Evolutionary conservation across 1,140 invertebrate species (phyloP), one percentile per base, ranked within the genome.

Genomic region (Kradibia gibbosae): DNA sequence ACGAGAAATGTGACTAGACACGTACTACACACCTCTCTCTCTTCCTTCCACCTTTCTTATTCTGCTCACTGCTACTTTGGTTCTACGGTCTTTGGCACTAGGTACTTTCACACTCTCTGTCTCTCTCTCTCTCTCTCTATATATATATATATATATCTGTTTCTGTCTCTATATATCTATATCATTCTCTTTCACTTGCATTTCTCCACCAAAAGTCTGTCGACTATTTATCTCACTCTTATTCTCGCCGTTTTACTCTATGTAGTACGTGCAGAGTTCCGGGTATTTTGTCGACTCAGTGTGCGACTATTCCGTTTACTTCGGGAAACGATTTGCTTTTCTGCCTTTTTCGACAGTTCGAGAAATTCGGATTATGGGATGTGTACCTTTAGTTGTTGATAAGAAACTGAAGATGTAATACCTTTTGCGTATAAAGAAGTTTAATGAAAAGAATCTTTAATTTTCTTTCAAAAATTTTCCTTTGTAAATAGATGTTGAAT

Each of bases 261-360:
- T 50, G 39, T 36, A 50, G n/a, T 31, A 13, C 25, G 70, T 3
- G n/a, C n/a, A 1, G n/a, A 74, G 50, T 55, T 75, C 36, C 36
- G 28, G n/a, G 71, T 1, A 55, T 73, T 73, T 73, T 73, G 50
- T 60, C 55, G 73, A 75, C 36, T 74, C 55, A 28, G 60, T 55
- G 53, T 42, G 53, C 73, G 36, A 74, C 53, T 60, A 60, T 57
- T 42, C 17, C n/a, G 15, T 75, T 42, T 39, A 34, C 31, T 74
- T 60, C 72, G n/a, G 15, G 25, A 45, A 70, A 70, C 20, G 1
- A 42, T 25, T 70, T 15, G n/a, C 15, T n/a, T 73, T 72, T 50
- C 17, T 45, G 22, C 8, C 25, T 48, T 72, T 1, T 25, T 71
- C 67, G 39, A n/a, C 22, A n/a, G 22, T 53, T 34, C 15, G 15